Base-by-base conservation (phyloP, 2,888 invertebrate genomes). In the Pardosa pseudoannulata region DNA sequence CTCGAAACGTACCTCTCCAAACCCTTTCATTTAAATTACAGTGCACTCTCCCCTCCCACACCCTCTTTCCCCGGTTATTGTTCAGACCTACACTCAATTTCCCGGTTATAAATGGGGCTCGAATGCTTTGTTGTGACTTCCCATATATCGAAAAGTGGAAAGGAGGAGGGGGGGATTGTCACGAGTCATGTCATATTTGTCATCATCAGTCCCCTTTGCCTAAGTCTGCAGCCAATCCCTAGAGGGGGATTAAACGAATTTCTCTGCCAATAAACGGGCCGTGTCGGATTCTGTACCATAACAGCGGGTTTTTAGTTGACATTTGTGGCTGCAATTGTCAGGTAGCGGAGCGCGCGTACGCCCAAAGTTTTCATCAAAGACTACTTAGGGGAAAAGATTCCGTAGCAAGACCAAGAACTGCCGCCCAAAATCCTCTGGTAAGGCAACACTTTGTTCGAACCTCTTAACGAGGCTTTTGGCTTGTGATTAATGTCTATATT, bases 121-220 rank as follows among this genome's bases (percentile, higher is more conserved):
- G 27, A 56, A 36, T 19, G 68, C 75, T 71, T 82, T 82, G 82
- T 82, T 82, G 82, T 82, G 75, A 81, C 79, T 79, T 41, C 79
- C 65, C 32, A 41, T 56, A 70, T 56, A 70, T 70, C 70, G 70
- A 64, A 56, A 56, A 56, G 56, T 56, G 56, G 41, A 46, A 11
- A 36, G 39, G 31, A n/a, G n/a, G n/a, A n/a, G n/a, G n/a, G 46
- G 65, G 56, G 19, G 70, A 23, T 56, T 56, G 56, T 56, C 56
- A 56, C 56, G 56, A 82, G 82, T 70, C 75, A 76, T 82, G 82
- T 82, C 82, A 75, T 82, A 82, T 82, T 82, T 82, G 82, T 82
- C 82, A 82, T 82, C 81, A 46, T 67, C 67, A 19, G 28, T 62
- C 65, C 39, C 32, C 46, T 73, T 31, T 19, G 16, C 13, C 67